Evolutionary conservation across 2,888 invertebrate genomes (phyloP).

Genomic region (Lasioglossum oenotherae): DNA sequence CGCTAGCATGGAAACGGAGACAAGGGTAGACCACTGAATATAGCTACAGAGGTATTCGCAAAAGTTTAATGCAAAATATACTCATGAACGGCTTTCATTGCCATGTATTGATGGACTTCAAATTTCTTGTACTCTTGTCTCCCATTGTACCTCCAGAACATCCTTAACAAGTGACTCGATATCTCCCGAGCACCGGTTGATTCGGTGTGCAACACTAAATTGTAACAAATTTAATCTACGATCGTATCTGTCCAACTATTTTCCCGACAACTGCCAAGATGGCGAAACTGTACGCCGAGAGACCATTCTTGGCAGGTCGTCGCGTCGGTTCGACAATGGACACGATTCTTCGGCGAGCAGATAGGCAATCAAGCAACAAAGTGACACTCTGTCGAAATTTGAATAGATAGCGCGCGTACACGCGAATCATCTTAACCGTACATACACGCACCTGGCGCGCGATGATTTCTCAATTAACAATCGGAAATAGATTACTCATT

Average conservation of each 20-base stretch:
- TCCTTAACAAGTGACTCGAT: too few species aligned
- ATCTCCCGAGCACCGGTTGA: background rate
- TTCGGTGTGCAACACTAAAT: background rate
- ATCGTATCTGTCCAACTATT: background rate
- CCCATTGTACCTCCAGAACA: too few species aligned
- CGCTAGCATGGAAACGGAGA: too few species aligned
- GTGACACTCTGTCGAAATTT: background rate
- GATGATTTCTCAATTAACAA: background rate
- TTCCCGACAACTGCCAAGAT: background rate
- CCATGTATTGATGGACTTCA: too few species aligned
- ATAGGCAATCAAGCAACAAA: conserved; percentile 17
- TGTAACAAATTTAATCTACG: background rate
- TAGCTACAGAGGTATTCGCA: too few species aligned
- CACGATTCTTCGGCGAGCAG: background rate
- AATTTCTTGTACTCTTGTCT: too few species aligned
- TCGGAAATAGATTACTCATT: background rate
- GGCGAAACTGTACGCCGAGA: background rate
- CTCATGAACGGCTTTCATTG: too few species aligned
- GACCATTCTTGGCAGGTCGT: conserved; percentile 44
- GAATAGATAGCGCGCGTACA: background rate
- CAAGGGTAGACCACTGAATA: too few species aligned
- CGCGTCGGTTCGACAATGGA: conserved; percentile 1
- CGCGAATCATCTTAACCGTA: background rate
- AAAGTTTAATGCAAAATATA: too few species aligned
- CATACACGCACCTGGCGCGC: background rate